These are phyloP conservation scores for Dromococcyx pavoninus DNA, from an alignment of 2,797 vertebrate species.

Conservation along the genomic window DNA sequence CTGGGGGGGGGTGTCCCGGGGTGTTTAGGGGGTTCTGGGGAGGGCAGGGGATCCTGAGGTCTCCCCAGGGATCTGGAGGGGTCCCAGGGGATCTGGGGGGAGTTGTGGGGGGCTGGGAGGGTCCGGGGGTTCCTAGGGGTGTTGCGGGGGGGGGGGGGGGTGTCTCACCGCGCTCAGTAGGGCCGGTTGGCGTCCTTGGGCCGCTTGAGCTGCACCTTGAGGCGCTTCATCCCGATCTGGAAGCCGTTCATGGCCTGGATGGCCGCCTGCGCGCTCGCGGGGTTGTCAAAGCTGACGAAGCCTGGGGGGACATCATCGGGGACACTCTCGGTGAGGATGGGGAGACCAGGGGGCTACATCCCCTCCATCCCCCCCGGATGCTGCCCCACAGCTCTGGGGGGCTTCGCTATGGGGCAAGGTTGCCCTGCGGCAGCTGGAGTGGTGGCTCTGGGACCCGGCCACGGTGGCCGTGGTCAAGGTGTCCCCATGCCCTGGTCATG, in stretches of 20 bases:
- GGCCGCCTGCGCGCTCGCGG: slow-evolving; percentile 93
- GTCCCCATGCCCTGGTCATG: no score
- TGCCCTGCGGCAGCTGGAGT: neutral
- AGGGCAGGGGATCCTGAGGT: no score
- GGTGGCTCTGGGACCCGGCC: no score
- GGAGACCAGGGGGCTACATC: no score
- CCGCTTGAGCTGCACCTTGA: slow-evolving; percentile 97
- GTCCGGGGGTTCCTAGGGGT: neutral
- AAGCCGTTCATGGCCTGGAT: slow-evolving; percentile 96
- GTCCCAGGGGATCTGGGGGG: neutral
- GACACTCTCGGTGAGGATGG: no score
- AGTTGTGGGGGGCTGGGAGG: no score
- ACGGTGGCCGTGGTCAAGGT: no score
- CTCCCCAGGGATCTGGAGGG: no score
- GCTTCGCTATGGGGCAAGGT: neutral
- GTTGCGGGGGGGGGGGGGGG: neutral
- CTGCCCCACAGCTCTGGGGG: neutral
- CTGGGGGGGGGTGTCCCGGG: no score
- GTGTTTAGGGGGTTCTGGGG: no score
- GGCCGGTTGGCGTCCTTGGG: slow-evolving; percentile 96
- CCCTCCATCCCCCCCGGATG: no score
- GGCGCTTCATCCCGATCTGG: slow-evolving; percentile 96
- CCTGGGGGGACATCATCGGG: no score
- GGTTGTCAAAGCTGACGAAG: slow-evolving; percentile 98
- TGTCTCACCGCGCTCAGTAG: slow-evolving; percentile 81